Conservation (phyloP, 2,113 vertebrate genomes). For the Bufo bufo region DNA sequence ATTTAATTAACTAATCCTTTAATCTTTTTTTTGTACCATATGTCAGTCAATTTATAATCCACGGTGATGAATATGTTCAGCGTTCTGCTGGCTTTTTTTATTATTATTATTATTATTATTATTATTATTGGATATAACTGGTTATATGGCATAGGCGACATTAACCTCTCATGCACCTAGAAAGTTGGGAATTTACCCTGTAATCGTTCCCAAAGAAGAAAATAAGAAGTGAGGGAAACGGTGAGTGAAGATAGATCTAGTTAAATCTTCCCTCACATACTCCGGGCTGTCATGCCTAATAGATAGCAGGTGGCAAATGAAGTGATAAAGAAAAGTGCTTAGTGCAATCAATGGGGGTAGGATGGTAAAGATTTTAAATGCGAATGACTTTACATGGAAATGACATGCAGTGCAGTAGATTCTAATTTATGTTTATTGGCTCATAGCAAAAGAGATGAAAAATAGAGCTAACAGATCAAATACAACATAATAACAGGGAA, state of each 20-base stretch:
- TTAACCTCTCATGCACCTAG: neutral
- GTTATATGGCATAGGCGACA: neutral
- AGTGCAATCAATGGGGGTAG: neutral
- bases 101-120: neutral
- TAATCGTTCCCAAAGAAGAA: neutral
- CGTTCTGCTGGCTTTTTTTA: neutral
- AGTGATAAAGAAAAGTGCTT: neutral
- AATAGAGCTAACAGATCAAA: neutral
- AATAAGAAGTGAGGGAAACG: neutral
- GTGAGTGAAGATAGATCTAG: neutral
- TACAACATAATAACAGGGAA: neutral
- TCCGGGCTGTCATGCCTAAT: neutral
- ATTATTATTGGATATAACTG: neutral
- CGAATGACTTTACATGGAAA: neutral
- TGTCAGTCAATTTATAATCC: slow-evolving; percentile 73
- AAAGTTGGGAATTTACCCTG: neutral
- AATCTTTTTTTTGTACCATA: slow-evolving; percentile 79
- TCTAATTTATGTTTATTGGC: neutral
- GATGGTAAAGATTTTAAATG: neutral
- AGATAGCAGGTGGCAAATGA: slow-evolving; percentile 5
- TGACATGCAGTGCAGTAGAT: neutral
- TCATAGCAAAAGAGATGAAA: too few relatives aligned
- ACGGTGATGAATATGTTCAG: neutral
- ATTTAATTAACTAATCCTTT: slow-evolving; percentile 82
- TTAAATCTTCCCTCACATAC: neutral